A percentile compares a stretch with the other conserved stretches of the same genome.
phyloP scores from a whole-genome alignment of 2,888 invertebrate species.

The Drosophila austrosaltans region DNA sequence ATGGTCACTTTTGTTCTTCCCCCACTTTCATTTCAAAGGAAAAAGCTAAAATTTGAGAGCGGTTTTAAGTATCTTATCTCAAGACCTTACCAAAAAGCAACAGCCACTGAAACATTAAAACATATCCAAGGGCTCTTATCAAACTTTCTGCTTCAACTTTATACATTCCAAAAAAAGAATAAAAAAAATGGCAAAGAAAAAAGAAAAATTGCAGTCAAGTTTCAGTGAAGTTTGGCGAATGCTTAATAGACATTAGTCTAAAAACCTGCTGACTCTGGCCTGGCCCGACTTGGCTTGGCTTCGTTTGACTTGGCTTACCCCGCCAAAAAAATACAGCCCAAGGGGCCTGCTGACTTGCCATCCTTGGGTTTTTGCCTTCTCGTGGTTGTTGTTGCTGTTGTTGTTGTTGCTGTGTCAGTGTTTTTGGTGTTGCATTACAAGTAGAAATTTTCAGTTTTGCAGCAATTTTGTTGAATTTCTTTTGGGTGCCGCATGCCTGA shows the following conservation, averaged over 20 bases:
- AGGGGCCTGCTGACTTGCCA: slow-evolving; percentile 20
- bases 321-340: slow-evolving; percentile 1
- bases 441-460: slow-evolving; percentile 63
- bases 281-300: background rate
- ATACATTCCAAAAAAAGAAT: slow-evolving; percentile 35
- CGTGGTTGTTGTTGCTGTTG: slow-evolving; percentile 7
- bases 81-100: slow-evolving; percentile 42
- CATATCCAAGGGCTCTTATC: slow-evolving; percentile 50
- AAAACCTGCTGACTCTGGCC: slow-evolving; percentile 48
- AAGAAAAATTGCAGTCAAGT: slow-evolving; percentile 22
- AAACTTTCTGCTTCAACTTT: slow-evolving; percentile 42
- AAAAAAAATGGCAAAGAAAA: background rate
- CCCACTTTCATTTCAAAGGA: background rate
- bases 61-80: slow-evolving; percentile 44
- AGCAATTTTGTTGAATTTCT: slow-evolving; percentile 70
- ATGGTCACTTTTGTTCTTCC: too few species aligned
- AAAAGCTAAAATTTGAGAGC: slow-evolving; percentile 24
- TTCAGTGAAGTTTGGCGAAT: slow-evolving; percentile 31
- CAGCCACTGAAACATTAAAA: slow-evolving; percentile 27
- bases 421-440: slow-evolving; percentile 66
- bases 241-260: slow-evolving; percentile 60
- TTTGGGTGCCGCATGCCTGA: slow-evolving; percentile 63
- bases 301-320: background rate
- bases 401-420: slow-evolving; percentile 23
- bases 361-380: slow-evolving; percentile 6